phyloP scores from a whole-genome alignment of 1,140 invertebrate species.

The Temnothorax longispinosus region DNA sequence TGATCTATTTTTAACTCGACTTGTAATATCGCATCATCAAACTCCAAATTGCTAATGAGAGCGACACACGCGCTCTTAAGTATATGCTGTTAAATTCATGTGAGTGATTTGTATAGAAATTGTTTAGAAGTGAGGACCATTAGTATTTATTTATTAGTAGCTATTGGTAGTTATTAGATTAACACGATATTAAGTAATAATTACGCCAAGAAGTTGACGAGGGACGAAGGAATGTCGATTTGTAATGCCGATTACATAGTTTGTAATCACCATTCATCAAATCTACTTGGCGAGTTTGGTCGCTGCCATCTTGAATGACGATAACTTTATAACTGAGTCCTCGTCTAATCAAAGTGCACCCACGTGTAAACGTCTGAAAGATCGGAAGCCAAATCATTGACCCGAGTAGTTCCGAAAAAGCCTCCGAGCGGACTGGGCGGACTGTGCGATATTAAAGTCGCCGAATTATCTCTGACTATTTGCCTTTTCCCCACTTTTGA shows the following conservation, averaged over 20 bases:
- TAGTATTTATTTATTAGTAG: not conserved
- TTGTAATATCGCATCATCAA: not conserved
- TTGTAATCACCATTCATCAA: conserved; percentile 34
- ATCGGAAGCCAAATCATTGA: conserved; percentile 72
- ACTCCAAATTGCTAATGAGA: conserved; percentile 3
- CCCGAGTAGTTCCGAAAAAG: conserved; percentile 77
- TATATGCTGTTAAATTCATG: not conserved
- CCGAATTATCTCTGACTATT: conserved; percentile 81
- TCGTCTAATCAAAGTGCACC: conserved; percentile 34
- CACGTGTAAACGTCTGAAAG: conserved; percentile 38
- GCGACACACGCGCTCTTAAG: not conserved
- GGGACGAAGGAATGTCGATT: not conserved
- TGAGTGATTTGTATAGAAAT: not conserved
- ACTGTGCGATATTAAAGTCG: conserved; percentile 80
- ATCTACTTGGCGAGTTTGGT: conserved; percentile 60
- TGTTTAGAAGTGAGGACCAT: not conserved
- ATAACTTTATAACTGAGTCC: conserved; percentile 24
- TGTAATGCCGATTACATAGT: conserved; percentile 28
- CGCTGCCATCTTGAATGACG: conserved; percentile 1
- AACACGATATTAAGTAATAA: conserved; percentile 24
- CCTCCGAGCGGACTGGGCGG: conserved; percentile 84
- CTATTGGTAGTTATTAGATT: conserved; percentile 18
- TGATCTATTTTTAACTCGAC: conserved; percentile 36
- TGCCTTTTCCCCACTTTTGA: conserved; percentile 82
- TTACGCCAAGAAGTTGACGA: not conserved